Conservation (phyloP, 2,797 vertebrate genomes). For the Orientallactaga sibirica region DNA sequence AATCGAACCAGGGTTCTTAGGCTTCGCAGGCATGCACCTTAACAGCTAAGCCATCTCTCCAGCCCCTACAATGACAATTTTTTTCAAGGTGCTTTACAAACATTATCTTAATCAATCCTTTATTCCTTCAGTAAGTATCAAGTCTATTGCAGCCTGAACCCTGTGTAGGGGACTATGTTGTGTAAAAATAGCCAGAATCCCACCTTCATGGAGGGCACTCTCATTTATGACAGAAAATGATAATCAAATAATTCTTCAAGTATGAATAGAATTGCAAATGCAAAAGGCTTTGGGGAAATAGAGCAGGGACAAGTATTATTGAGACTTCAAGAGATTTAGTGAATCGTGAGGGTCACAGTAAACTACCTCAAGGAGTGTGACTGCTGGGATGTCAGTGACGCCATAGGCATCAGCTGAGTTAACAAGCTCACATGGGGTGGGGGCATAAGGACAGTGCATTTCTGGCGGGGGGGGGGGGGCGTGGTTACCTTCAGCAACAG, state of each 20-base stretch:
- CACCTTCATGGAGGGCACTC: neutral
- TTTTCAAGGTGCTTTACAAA: slow-evolving; percentile 13
- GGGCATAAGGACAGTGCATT: neutral
- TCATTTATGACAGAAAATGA: neutral
- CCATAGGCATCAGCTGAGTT: neutral
- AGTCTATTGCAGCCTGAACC: neutral
- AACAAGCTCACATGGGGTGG: neutral
- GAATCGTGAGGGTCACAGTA: neutral
- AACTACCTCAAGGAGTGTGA: neutral
- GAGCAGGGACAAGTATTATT: neutral
- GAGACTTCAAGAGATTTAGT: neutral
- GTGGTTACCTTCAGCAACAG: neutral
- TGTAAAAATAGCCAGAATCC: neutral
- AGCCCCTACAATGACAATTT: no score
- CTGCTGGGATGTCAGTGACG: neutral
- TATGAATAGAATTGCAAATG: slow-evolving; percentile 6
- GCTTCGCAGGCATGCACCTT: no score
- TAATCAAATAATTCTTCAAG: slow-evolving; percentile 38
- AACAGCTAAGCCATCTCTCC: no score
- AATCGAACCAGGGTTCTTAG: no score
- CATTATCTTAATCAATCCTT: slow-evolving; percentile 29
- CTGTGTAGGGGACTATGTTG: neutral
- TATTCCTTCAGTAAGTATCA: slow-evolving; percentile 25
- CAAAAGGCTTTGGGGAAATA: neutral
- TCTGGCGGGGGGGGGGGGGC: no score